Base-by-base conservation (phyloP, 2,888 invertebrate genomes). In the Rhabditoides inermis region DNA sequence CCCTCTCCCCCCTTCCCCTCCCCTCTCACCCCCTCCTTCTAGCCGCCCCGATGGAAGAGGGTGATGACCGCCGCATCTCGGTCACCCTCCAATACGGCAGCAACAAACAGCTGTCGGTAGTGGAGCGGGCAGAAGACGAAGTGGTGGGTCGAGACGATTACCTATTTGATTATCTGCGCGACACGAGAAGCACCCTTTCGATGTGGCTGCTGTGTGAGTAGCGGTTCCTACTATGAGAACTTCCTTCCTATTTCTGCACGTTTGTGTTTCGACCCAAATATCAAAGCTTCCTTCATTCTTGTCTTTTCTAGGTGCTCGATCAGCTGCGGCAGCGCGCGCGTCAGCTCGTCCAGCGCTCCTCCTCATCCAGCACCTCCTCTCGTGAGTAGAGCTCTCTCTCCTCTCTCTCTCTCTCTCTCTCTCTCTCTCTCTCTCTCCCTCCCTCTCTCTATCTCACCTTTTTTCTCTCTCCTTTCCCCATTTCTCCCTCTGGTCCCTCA, bases 301-400 rank as follows among this genome's bases (percentile, higher is more conserved):
- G n/a, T 23, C 2, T 51, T 39, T 52, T 66, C n/a, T 48, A 70
- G 69, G 59, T 62, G 42, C 57, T 67, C n/a, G 68, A 67, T 15
- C 53, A 50, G 23, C 59, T 70, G 41, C 58, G 63, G 27, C 56
- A 61, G 25, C 55, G 63, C 27, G 72, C 72, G 1, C 60, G 65
- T 4, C 57, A 62, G 32, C 56, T 72, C 45, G 72, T 68, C 5
- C 65, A 69, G 42, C n/a, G n/a, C n/a, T n/a, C n/a, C n/a, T n/a
- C n/a, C n/a, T n/a, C n/a, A n/a, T n/a, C n/a, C n/a, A n/a, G n/a
- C n/a, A n/a, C n/a, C n/a, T n/a, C n/a, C n/a, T n/a, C n/a, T n/a
- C n/a, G n/a, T n/a, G n/a, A n/a, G n/a, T n/a, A n/a, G n/a, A n/a
- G n/a, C n/a, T 10, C 10, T 32, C 10, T 32, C 10, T 10, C 10